Evolutionary conservation across 1,140 invertebrate species (phyloP).

Genomic region (Ericerus pela): DNA sequence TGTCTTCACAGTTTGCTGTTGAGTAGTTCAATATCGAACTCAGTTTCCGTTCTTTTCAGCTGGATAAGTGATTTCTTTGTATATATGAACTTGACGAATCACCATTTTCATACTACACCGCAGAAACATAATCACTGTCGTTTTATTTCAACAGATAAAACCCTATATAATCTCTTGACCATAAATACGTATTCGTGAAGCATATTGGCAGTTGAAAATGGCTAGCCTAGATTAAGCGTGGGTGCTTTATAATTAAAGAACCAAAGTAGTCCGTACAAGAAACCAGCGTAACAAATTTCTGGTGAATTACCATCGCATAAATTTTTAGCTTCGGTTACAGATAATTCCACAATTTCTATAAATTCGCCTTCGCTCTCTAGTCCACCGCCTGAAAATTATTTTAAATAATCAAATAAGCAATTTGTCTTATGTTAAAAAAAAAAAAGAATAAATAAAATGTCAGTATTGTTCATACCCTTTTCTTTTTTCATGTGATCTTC

Average conservation of each 20-base stretch:
- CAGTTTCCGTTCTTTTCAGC: neutral
- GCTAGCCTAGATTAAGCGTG: neutral
- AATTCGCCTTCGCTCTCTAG: neutral
- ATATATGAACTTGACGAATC: neutral
- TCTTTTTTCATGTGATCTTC: neutral
- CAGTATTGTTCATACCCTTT: conserved; percentile 35
- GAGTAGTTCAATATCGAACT: neutral
- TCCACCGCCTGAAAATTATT: conserved; percentile 13
- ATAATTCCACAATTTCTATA: neutral
- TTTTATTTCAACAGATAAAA: neutral
- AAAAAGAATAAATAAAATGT: neutral
- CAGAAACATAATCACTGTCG: neutral
- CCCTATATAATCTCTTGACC: neutral
- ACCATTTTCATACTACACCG: neutral
- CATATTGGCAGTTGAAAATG: too few species aligned
- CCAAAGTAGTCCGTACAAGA: neutral
- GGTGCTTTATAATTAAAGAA: conserved; percentile 7
- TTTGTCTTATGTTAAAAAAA: neutral
- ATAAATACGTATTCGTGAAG: neutral
- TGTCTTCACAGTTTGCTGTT: conserved; percentile 45
- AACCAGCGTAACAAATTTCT: conserved; percentile 27
- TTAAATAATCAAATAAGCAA: neutral
- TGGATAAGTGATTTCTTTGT: neutral
- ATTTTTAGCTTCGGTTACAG: neutral
- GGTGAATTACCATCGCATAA: neutral